Evolutionary conservation across 1,140 invertebrate genomes (phyloP).

Genomic region (Archivesica marissinica): DNA sequence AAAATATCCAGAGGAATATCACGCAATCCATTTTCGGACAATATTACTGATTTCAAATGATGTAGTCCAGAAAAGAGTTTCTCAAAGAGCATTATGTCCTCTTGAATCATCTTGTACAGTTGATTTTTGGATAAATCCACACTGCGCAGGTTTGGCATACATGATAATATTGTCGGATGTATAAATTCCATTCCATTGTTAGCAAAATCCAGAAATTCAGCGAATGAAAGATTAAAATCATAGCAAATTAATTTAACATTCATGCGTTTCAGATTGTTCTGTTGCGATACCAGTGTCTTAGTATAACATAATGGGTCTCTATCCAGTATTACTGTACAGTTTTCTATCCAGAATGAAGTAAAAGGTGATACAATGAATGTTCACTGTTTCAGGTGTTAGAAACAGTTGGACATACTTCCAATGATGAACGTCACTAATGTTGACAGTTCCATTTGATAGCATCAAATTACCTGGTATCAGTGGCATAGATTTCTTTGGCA

Average conservation of each 20-base stretch:
- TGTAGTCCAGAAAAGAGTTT: not conserved
- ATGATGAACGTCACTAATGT: not conserved
- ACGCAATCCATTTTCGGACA: not conserved
- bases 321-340: not conserved
- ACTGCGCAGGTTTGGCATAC: not conserved
- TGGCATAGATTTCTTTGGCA: not conserved
- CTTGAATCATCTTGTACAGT: not conserved
- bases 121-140: conserved; percentile 3
- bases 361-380: not conserved
- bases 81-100: not conserved
- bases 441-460: not conserved
- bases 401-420: not conserved
- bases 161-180: not conserved
- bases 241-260: not conserved
- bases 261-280: conserved; percentile 16
- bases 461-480: not conserved
- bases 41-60: not conserved
- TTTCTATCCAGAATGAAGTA: not conserved
- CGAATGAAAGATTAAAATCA: not conserved
- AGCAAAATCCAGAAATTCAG: not conserved
- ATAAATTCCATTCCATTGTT: conserved; percentile 15
- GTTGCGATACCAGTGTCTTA: not conserved
- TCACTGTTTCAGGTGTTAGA: not conserved
- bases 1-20: not conserved
- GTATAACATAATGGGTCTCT: not conserved